These are phyloP conservation scores for Lichenostomus cassidix DNA, from an alignment of 2,113 vertebrate genomes.

Conservation along the genomic window DNA sequence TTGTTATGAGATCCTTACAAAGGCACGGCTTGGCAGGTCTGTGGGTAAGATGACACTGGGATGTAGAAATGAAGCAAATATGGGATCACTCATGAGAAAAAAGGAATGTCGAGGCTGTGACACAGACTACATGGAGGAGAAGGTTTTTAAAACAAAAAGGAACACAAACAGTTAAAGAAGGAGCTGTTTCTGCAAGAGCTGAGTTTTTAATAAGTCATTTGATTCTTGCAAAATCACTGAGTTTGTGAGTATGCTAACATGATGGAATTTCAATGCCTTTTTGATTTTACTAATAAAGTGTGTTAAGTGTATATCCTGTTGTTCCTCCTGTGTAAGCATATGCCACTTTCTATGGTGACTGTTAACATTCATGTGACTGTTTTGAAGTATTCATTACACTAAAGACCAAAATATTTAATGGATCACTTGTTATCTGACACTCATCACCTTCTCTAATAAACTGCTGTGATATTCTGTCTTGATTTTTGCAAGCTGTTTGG, in stretches of 20 bases:
- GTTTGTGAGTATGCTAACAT: neutral
- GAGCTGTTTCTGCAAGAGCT: neutral
- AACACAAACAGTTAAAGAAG: neutral
- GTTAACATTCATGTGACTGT: constrained; percentile 40
- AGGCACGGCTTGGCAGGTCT: neutral
- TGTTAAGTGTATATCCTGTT: constrained; percentile 46
- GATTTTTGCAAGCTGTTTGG: neutral
- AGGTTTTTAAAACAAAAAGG: neutral
- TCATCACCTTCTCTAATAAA: constrained; percentile 42
- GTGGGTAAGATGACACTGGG: neutral
- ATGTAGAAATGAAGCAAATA: neutral
- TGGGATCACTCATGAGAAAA: neutral
- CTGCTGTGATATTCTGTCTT: neutral
- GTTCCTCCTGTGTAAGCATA: constrained; percentile 47
- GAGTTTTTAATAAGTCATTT: constrained; percentile 8
- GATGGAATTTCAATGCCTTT: constrained; percentile 18
- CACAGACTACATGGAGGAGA: neutral
- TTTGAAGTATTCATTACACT: constrained; percentile 40
- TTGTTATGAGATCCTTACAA: neutral
- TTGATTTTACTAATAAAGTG: constrained; percentile 26
- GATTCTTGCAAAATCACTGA: constrained; percentile 15
- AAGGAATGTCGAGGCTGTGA: neutral
- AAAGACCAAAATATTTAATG: constrained; percentile 32
- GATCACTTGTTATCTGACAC: constrained; percentile 30
- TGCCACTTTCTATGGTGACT: neutral